Conservation (phyloP, 1,140 invertebrate species). For the Chlorops oryzae region DNA sequence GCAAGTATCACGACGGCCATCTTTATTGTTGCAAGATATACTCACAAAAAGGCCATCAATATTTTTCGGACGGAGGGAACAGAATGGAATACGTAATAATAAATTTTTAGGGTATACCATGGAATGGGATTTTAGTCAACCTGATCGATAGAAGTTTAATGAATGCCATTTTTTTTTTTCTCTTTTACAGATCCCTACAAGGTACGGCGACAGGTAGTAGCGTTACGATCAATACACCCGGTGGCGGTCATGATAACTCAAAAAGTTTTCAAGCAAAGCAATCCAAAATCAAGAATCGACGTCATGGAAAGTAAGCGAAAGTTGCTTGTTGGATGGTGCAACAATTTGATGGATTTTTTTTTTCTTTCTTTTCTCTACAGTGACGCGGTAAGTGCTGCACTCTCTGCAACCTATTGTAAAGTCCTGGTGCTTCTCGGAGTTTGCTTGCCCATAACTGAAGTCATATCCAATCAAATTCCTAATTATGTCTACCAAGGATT, state of each 20-base stretch:
- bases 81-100: slow-evolving; percentile 21
- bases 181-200: slow-evolving; percentile 23
- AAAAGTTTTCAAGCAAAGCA: slow-evolving; percentile 39
- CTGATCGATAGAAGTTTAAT: background rate
- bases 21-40: slow-evolving; percentile 41
- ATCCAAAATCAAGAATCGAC: slow-evolving; percentile 38
- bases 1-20: slow-evolving; percentile 41
- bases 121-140: background rate
- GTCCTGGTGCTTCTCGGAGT: slow-evolving; percentile 67
- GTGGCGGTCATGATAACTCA: slow-evolving; percentile 29
- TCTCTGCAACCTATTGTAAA: slow-evolving; percentile 70
- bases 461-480: slow-evolving; percentile 57
- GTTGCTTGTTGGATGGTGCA: background rate
- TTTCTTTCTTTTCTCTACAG: slow-evolving; percentile 25
- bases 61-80: slow-evolving; percentile 39
- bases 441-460: slow-evolving; percentile 59
- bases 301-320: slow-evolving; percentile 47
- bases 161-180: background rate
- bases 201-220: slow-evolving; percentile 39
- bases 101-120: background rate
- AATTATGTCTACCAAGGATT: slow-evolving; percentile 66
- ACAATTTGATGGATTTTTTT: background rate
- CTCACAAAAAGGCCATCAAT: slow-evolving; percentile 46
- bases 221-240: slow-evolving; percentile 36
- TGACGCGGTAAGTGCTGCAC: slow-evolving; percentile 48